Base-by-base conservation (phyloP, 2,888 invertebrate species). In the Drosophila recens region DNA sequence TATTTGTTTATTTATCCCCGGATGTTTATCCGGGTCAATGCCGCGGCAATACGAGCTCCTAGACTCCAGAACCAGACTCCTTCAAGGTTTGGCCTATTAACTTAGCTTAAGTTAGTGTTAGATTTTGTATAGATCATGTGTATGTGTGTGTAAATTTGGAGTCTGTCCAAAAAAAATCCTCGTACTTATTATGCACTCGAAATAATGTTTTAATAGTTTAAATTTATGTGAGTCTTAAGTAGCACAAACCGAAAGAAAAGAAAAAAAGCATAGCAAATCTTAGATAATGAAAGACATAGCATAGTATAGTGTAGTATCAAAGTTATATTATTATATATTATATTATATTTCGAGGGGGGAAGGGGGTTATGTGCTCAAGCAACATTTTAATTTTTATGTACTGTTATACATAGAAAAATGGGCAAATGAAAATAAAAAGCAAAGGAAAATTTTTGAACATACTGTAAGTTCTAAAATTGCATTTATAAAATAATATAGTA, bases 401-500 rank as follows among this genome's bases (percentile, higher is more conserved):
- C 68, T 78, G 81, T 83, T 88, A 80, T 68, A 79, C 65, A 80
- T 62, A 53, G 40, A 46, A 45, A 66, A 27, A 17, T 11, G 20
- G 27, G 48, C 27, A 27, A 27, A 58, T 54, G 6, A 33, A 46
- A 72, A 65, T 64, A 59, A 23, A 65, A 67, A 79, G 75, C 67
- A 80, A 82, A 73, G 63, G 27, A 64, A 82, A 75, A 81, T 79
- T 87, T 86, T 89, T 82, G 87, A 88, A 87, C 82, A 73, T 72
- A 90, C 90, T 90, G 80, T 82, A 90, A 84, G 82, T 89, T 87
- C 87, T 90, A 87, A 87, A 82, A 85, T 88, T 84, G 88, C 88
- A 88, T 90, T 89, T 90, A 90, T 90, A 77, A 75, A 73, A 72
- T 45, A 63, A 79, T 62, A 66, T 63, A 68, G 76, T 62, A 66